These are phyloP conservation scores for Eclectus roratus DNA, from an alignment of 2,113 vertebrate genomes.

Conservation along the genomic window DNA sequence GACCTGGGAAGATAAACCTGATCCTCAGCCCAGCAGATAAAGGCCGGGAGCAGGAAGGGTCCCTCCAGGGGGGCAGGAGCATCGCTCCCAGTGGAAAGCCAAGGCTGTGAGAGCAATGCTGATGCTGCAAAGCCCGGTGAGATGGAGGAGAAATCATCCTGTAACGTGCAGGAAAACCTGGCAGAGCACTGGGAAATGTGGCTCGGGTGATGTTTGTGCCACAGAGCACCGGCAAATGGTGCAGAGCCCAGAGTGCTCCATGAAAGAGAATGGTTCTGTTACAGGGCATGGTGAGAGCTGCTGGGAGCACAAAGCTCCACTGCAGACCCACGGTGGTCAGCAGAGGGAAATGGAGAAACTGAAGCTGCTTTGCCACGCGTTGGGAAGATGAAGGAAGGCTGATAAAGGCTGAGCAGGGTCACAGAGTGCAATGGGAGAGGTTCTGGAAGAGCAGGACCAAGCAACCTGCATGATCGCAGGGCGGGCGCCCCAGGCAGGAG, in stretches of 20 bases:
- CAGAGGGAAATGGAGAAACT: background rate
- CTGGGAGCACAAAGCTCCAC: background rate
- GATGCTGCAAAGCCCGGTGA: accelerated
- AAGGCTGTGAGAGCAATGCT: accelerated
- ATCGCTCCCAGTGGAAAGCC: background rate
- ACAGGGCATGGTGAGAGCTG: accelerated
- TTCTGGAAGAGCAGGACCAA: background rate
- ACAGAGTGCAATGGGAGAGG: accelerated
- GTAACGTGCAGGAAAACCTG: background rate
- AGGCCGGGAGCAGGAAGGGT: accelerated
- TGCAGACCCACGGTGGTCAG: background rate
- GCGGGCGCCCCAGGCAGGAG: background rate
- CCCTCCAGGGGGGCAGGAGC: background rate
- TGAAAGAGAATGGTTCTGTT: accelerated
- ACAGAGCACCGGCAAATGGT: background rate
- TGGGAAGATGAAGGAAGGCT: background rate
- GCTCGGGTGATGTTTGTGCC: accelerated
- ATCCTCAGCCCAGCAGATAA: background rate
- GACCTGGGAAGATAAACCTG: accelerated
- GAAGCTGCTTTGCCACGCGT: accelerated
- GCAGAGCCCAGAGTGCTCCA: accelerated
- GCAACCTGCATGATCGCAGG: accelerated
- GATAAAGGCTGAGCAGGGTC: background rate
- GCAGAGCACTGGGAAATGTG: background rate
- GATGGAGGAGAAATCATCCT: accelerated